A percentile compares a stretch with the other conserved stretches of the same genome.
Evolutionary conservation across 1,140 invertebrate species (phyloP).

Genomic region (Diachasma alloeum): DNA sequence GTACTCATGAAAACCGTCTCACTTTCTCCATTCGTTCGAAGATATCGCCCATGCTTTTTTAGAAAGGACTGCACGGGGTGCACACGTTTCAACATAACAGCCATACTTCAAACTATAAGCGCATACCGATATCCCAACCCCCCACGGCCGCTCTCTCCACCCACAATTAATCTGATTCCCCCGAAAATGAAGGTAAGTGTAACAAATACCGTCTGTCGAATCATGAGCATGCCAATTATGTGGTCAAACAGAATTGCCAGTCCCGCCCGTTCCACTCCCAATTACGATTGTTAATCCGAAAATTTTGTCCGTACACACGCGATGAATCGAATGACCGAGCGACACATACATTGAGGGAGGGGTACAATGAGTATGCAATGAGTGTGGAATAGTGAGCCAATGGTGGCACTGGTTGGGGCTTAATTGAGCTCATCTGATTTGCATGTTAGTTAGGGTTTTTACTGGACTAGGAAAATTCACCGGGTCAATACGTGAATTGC

Average conservation of each 20-base stretch:
- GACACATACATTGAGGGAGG: background rate
- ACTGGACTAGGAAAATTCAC: background rate
- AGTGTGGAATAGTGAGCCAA: background rate
- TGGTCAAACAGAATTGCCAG: conserved; percentile 9
- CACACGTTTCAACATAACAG: too few species aligned
- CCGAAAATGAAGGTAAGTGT: background rate
- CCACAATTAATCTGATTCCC: conserved; percentile 29
- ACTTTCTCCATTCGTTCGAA: too few species aligned
- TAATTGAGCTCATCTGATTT: background rate
- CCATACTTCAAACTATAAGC: too few species aligned
- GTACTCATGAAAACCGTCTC: too few species aligned
- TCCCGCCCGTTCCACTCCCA: background rate
- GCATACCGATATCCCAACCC: background rate
- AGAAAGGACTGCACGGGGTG: too few species aligned
- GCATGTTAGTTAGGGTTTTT: background rate
- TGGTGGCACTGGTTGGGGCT: background rate
- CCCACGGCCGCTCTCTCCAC: background rate
- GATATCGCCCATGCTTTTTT: too few species aligned
- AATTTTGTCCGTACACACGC: background rate
- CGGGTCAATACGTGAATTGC: background rate
- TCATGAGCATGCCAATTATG: conserved; percentile 17
- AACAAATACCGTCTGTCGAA: conserved; percentile 4
- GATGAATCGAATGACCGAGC: background rate
- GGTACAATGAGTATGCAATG: background rate
- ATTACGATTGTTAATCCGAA: conserved; percentile 19